Base-by-base conservation (phyloP, 2,888 invertebrate species). In the Erannis defoliaria region DNA sequence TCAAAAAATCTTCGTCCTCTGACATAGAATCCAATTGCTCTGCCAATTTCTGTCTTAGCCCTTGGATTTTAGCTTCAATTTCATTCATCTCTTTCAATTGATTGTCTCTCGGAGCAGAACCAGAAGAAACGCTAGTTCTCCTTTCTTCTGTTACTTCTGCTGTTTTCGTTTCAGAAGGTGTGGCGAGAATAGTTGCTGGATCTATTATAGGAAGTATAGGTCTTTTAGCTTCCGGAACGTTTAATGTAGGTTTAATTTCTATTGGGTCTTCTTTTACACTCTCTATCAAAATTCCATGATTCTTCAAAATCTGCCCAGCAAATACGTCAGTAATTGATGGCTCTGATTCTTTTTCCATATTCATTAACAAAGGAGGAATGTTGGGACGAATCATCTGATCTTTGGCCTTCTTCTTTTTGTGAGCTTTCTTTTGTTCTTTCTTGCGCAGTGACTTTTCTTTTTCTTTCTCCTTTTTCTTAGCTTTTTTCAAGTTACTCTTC, bases 1-100 rank as follows among this genome's bases (percentile, higher is more conserved):
- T 95, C 33, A 95, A 85, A 77, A 94, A 94, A 79, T 96, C 95
- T 68, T 95, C 95, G 79, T 94, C 95, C 66, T 95, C 94, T 5
- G 94, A 94, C 84, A 94, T 94, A 63, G 93, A 93, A 67, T 94
- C 93, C 40, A 94, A 80, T 59, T 92, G 91, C 53, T 90, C 89
- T 0, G 78, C 83, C 53, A 91, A 80, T 77, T 92, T 93, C 67
- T 89, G 88, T 70, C 88, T 91, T 55, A 91, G 74, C 0, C 89
- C 91, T 63, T 88, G 86, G 53, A 96, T 95, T 84, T 95, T 95
- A 66, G 93, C 94, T 85, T 96, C 95, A 69, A 96, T 94, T 71
- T 87, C 85, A 66, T 82, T 85, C 57, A 90, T 90, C 72, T 93
- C 93, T 49, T 86, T 88, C 5, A 90, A 77, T 43, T 89, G 87